These are phyloP conservation scores for Spea multiplicata DNA, from an alignment of 2,113 vertebrate species.

Conservation along the genomic window DNA sequence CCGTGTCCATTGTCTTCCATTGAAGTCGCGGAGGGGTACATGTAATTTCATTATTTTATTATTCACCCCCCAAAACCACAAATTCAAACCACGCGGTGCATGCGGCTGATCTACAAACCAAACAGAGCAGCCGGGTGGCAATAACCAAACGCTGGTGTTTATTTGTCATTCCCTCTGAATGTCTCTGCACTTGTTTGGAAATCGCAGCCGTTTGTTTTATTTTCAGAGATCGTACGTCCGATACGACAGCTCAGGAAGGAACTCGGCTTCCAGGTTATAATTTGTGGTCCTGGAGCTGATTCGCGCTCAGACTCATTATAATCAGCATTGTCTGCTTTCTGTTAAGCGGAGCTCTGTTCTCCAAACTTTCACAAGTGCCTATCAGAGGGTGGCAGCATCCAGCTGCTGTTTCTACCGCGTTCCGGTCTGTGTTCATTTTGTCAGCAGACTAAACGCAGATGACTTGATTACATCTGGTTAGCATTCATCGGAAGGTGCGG, in stretches of 20 bases:
- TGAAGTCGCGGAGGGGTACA: no score
- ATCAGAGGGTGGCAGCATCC: no score
- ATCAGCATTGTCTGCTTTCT: background rate
- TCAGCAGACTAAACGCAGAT: no score
- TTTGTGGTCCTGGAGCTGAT: background rate
- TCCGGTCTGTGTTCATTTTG: no score
- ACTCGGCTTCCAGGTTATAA: background rate
- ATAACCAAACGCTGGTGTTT: background rate
- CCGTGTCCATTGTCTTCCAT: no score
- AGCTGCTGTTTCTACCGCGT: no score
- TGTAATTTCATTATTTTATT: no score
- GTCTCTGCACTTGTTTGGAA: background rate
- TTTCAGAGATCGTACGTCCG: background rate
- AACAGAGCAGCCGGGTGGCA: background rate
- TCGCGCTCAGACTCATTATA: background rate
- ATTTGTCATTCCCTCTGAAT: background rate
- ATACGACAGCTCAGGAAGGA: background rate
- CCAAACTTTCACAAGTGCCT: no score
- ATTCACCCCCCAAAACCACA: no score
- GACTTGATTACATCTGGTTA: no score
- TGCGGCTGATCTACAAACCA: background rate
- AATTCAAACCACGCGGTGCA: no score
- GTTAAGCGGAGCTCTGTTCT: background rate
- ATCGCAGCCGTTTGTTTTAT: background rate
- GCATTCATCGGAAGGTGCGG: no score